Evolutionary conservation across 1,140 invertebrate genomes (phyloP).

Genomic region (Drosophila arawakana): DNA sequence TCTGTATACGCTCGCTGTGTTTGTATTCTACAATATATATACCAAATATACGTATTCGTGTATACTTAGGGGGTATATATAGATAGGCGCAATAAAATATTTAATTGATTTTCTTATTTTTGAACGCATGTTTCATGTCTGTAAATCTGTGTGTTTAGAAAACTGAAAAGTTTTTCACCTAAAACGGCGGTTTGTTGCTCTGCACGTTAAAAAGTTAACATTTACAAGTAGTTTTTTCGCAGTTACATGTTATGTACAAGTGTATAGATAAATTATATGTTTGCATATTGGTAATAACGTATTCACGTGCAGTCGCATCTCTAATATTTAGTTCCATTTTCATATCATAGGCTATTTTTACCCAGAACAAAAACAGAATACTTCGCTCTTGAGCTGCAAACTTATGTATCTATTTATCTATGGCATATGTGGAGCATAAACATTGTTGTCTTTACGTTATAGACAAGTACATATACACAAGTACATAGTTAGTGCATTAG

Average conservation of each 20-base stretch:
- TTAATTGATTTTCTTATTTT: conserved; percentile 5
- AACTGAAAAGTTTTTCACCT: too few species aligned
- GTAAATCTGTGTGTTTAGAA: not conserved
- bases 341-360: conserved; percentile 32
- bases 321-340: conserved; percentile 47
- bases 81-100: conserved; percentile 9
- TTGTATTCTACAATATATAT: not conserved
- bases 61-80: not conserved
- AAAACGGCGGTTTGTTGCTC: not conserved
- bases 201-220: not conserved
- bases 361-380: conserved; percentile 16
- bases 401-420: not conserved
- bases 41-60: not conserved
- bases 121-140: not conserved
- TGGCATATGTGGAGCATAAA: conserved; percentile 15
- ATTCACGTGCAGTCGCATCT: conserved; percentile 18
- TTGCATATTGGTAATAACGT: conserved; percentile 4
- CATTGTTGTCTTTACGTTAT: not conserved
- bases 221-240: conserved; percentile 20
- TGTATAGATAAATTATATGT: not conserved
- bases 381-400: not conserved
- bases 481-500: not conserved
- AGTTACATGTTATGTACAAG: conserved; percentile 15
- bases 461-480: not conserved
- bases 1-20: not conserved